Percentiles rank a stretch among this genome's conserved stretches.
Evolutionary conservation across 2,888 invertebrate species (phyloP).

Genomic region (Sepiola atlantica): DNA sequence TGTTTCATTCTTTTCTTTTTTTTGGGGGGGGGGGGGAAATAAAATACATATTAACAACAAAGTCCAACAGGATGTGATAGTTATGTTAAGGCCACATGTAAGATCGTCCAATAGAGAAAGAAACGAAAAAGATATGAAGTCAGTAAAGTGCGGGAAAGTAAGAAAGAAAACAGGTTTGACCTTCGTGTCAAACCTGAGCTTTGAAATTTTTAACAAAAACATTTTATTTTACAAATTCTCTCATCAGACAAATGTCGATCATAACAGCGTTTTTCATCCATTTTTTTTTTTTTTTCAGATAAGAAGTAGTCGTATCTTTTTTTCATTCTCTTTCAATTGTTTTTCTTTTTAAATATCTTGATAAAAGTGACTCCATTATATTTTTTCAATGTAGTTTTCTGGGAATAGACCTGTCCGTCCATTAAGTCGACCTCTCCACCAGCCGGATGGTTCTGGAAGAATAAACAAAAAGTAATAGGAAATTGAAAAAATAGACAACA

Average conservation of each 20-base stretch:
- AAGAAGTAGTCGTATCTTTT: neutral
- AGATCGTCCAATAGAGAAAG: neutral
- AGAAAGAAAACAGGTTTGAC: neutral
- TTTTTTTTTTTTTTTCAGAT: neutral
- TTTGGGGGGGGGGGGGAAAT: neutral
- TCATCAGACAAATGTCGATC: neutral
- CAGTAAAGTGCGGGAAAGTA: neutral
- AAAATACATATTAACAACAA: neutral
- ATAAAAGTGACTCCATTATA: conserved; percentile 53
- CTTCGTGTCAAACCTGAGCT: neutral
- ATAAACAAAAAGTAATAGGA: conserved; percentile 51
- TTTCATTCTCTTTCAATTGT: neutral
- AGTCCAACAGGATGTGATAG: neutral
- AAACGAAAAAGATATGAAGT: neutral
- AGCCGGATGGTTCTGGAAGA: conserved; percentile 80
- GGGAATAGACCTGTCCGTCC: conserved; percentile 81
- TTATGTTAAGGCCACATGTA: neutral
- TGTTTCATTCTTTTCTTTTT: neutral
- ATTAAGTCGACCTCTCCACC: conserved; percentile 81
- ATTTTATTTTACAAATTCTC: neutral
- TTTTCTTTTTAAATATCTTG: neutral
- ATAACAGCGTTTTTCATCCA: neutral
- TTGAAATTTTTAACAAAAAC: neutral
- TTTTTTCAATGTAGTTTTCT: conserved; percentile 80
- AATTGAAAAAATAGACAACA: neutral